Evolutionary conservation across 2,888 invertebrate genomes (phyloP).

Genomic region (Drosophila rellima): DNA sequence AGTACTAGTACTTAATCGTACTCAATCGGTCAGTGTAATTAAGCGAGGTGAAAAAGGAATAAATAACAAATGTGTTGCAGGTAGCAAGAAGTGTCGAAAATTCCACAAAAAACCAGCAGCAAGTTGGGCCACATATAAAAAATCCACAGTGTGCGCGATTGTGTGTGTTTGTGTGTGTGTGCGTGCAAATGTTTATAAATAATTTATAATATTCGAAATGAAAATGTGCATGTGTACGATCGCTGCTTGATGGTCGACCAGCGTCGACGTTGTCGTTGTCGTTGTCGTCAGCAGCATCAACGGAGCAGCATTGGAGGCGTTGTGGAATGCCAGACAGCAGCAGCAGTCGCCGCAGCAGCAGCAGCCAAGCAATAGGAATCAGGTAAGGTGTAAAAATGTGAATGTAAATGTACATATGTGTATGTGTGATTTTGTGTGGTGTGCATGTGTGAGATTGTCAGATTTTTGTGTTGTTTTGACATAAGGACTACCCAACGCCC

Average conservation of each 20-base stretch:
- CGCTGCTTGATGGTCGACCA: constrained; percentile 60
- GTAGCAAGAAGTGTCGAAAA: constrained; percentile 50
- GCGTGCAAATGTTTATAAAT: constrained; percentile 76
- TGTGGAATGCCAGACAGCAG: constrained; percentile 61
- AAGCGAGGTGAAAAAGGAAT: constrained; percentile 19
- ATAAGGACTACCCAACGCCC: constrained; percentile 70
- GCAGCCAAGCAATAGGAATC: constrained; percentile 59
- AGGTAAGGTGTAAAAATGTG: constrained; percentile 53
- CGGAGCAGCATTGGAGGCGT: constrained; percentile 56
- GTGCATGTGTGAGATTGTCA: constrained; percentile 22
- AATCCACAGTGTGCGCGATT: constrained; percentile 24
- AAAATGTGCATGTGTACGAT: constrained; percentile 71
- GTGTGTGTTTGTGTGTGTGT: constrained; percentile 47
- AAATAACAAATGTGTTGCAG: constrained; percentile 40
- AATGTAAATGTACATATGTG: constrained; percentile 25
- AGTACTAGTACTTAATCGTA: constrained; percentile 16
- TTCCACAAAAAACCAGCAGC: constrained; percentile 67
- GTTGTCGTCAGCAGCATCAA: constrained; percentile 43
- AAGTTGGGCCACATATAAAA: constrained; percentile 45
- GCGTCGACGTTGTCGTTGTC: constrained; percentile 46
- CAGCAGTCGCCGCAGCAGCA: constrained; percentile 40
- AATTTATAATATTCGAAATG: constrained; percentile 64
- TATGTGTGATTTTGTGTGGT: constrained; percentile 3
- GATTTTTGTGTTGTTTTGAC: constrained; percentile 40
- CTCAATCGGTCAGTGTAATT: background rate